These are phyloP conservation scores for Sebastes matsubarae DNA, from an alignment of 2,797 vertebrate genomes.

Conservation along the genomic window DNA sequence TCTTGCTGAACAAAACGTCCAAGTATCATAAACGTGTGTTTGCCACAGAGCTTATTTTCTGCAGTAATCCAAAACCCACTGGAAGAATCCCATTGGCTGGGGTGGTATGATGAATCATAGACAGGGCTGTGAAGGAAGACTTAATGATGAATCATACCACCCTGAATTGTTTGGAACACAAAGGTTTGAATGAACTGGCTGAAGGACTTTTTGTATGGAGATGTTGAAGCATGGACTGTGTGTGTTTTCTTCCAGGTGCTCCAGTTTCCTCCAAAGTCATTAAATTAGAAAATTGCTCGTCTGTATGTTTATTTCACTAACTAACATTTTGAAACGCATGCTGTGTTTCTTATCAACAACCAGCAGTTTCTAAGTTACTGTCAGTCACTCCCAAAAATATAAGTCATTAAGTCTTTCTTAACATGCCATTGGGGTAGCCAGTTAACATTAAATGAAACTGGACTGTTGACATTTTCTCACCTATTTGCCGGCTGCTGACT, in stretches of 20 bases:
- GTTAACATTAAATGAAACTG: not conserved
- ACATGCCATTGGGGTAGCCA: not conserved
- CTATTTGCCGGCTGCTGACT: not conserved
- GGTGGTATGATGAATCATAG: no score
- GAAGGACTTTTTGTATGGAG: not conserved
- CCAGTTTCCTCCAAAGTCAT: not conserved
- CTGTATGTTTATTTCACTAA: not conserved
- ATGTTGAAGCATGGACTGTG: not conserved
- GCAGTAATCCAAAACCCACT: no score
- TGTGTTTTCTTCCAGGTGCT: not conserved
- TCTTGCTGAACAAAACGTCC: no score
- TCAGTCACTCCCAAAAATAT: not conserved
- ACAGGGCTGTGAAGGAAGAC: no score
- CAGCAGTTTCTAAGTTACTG: not conserved
- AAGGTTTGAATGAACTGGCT: not conserved
- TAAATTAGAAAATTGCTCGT: not conserved
- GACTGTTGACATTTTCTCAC: not conserved
- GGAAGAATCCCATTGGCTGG: no score
- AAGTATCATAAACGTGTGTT: no score
- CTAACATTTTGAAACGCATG: not conserved
- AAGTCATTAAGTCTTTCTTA: not conserved
- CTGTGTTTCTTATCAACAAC: not conserved
- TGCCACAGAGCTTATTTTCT: no score
- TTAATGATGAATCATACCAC: no score
- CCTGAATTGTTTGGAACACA: not conserved